Evolutionary conservation across 2,888 invertebrate genomes (phyloP).

Genomic region (Archips crataeganus): DNA sequence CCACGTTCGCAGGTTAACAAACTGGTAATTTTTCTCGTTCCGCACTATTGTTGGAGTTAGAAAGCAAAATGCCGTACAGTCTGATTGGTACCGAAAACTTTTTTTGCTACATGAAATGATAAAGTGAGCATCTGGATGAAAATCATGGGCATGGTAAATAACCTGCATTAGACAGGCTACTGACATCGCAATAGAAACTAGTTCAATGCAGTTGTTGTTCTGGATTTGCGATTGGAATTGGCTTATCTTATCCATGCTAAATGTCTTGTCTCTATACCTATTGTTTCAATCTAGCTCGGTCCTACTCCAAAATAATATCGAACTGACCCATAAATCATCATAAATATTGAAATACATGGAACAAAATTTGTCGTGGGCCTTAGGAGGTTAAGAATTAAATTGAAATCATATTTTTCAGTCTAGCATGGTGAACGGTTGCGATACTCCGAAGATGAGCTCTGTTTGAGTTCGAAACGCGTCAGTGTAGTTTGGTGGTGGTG

Average conservation of each 20-base stretch:
- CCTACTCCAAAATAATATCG: no score
- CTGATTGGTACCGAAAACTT: background rate
- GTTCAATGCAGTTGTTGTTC: conserved; percentile 31
- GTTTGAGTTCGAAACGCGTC: no score
- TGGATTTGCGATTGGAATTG: conserved; percentile 28
- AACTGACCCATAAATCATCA: no score
- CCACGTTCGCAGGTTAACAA: conserved; percentile 26
- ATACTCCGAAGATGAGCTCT: no score
- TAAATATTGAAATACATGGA: no score
- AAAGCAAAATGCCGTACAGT: background rate
- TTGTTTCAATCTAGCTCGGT: background rate
- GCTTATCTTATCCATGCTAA: conserved; percentile 6
- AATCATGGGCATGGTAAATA: conserved; percentile 27
- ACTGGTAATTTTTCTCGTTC: conserved; percentile 15
- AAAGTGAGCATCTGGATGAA: background rate
- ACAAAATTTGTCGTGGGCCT: no score
- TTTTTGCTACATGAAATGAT: background rate
- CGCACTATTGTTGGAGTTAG: conserved; percentile 4
- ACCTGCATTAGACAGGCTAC: conserved; percentile 28
- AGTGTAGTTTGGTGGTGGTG: no score
- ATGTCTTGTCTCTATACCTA: background rate
- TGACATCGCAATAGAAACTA: conserved; percentile 24
- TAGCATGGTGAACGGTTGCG: no score
- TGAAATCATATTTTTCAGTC: no score
- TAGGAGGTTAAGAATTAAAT: no score